phyloP scores from a whole-genome alignment of 2,797 vertebrate genomes.

The Phrynocephalus forsythii region DNA sequence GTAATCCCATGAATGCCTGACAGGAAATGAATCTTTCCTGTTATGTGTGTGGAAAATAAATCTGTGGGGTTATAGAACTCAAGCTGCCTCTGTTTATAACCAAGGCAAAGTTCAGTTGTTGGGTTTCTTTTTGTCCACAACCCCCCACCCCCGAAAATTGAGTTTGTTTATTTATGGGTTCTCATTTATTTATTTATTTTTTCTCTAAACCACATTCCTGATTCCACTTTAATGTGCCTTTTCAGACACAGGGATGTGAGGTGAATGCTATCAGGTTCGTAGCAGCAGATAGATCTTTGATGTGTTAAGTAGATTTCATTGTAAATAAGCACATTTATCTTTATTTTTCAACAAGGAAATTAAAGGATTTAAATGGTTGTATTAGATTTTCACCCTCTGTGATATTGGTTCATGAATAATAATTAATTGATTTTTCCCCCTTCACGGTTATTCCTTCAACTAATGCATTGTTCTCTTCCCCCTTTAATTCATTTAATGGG shows the following conservation, averaged over 20 bases:
- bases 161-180: background rate
- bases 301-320: slow-evolving; percentile 32
- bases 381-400: slow-evolving; percentile 37
- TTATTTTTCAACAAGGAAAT: slow-evolving; percentile 42
- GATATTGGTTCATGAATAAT: slow-evolving; percentile 45
- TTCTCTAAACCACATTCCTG: background rate
- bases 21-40: slow-evolving; percentile 9
- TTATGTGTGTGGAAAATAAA: slow-evolving; percentile 7
- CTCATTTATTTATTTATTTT: background rate
- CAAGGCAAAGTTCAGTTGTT: background rate
- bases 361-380: slow-evolving; percentile 42
- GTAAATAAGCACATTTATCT: slow-evolving; percentile 42
- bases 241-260: slow-evolving; percentile 26
- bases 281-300: slow-evolving; percentile 10
- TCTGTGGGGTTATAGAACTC: background rate
- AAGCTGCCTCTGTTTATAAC: background rate
- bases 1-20: background rate
- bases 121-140: background rate
- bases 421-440: slow-evolving; percentile 43
- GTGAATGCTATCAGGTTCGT: slow-evolving; percentile 6
- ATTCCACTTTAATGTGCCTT: slow-evolving; percentile 22
- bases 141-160: background rate
- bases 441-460: slow-evolving; percentile 21
- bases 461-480: slow-evolving; percentile 31
- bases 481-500: slow-evolving; percentile 30